Evolutionary conservation across 2,797 vertebrate genomes (phyloP).

Genomic region (Megalops cyprinoides): DNA sequence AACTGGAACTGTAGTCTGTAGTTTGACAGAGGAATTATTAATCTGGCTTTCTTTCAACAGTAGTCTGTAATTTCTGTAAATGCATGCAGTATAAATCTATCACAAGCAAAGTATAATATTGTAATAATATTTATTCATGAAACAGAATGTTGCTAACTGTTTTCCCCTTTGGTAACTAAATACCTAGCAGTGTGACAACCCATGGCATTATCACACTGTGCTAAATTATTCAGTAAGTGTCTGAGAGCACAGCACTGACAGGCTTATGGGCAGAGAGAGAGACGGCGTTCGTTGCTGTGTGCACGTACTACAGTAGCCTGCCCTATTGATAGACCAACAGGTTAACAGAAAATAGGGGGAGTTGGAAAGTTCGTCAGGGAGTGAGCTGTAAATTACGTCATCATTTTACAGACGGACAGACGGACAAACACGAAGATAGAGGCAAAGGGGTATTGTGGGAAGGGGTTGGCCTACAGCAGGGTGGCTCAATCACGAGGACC

Average conservation of each 20-base stretch:
- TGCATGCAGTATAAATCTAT: no score
- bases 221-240: slow-evolving; percentile 21
- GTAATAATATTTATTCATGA: neutral
- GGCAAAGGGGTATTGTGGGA: neutral
- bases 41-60: no score
- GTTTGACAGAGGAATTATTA: neutral
- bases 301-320: slow-evolving; percentile 41
- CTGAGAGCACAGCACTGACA: neutral
- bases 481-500: no score
- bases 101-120: no score
- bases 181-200: neutral
- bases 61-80: no score
- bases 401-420: neutral
- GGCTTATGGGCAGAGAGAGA: neutral
- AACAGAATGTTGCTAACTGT: neutral
- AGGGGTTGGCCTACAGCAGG: no score
- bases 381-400: neutral
- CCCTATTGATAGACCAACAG: neutral
- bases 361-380: neutral
- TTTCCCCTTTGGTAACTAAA: slow-evolving; percentile 14
- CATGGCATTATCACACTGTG: neutral
- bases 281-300: slow-evolving; percentile 19
- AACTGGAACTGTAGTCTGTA: neutral
- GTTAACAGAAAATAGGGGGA: neutral
- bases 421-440: neutral